Base-by-base conservation (phyloP, 2,797 vertebrate species). In the Diceros bicornis region DNA sequence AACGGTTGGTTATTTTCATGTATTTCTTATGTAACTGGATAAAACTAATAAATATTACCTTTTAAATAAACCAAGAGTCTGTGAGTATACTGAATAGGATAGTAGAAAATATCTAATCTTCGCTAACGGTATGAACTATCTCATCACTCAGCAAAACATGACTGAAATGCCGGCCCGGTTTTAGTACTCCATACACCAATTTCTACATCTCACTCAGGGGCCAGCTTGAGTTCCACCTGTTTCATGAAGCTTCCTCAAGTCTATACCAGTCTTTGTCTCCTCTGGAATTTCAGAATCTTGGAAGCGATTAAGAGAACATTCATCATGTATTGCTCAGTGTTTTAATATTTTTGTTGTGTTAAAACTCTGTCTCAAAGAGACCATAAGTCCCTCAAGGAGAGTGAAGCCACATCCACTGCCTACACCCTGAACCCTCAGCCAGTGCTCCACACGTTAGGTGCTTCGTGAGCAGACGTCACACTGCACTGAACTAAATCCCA, bases 41-140 rank as follows among this genome's bases (percentile, higher is more conserved):
- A 59, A 71, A 94, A 94, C 17, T 83, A 77, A 85, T n/a, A 89
- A 47, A 23, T 89, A 78, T 23, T 72, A 92, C 61, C 50, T 86
- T 86, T 71, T 82, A 14, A 34, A 92, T 41, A 79, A 85, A 44
- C 9, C 57, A 79, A 87, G 69, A 61, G 55, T 7, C 74, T 95
- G 18, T 57, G 29, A 89, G 59, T 74, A 27, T 79, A 29, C 37
- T 2, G 20, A 87, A 59, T 34, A 87, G 23, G 14, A 91, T 25
- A 7, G 29, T 72, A 27, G 50, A 74, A 85, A 90, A 90, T 52
- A 86, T 18, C 13, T 61, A 55, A 52, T 27, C 9, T 55, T 91
- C 87, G 68, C 44, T 83, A 88, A 92, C 2, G 23, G 23, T n/a
- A 84, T 47, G 23, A 85, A 88, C 11, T 61, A 27, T 61, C 32